phyloP scores from a whole-genome alignment of 2,888 invertebrate species.

The Leistus spinibarbis region DNA sequence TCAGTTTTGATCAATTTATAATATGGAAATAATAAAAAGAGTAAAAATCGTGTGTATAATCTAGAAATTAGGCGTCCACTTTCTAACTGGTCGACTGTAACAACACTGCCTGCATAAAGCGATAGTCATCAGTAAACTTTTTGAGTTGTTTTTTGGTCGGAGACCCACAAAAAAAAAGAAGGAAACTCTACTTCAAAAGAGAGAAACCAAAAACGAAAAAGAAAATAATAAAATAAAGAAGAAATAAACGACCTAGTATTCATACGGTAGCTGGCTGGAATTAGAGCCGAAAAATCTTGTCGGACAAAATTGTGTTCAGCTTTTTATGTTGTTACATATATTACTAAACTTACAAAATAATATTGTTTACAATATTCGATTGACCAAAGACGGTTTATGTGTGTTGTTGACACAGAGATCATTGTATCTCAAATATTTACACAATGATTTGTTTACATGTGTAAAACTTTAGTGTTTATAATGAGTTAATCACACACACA shows the following conservation, averaged over 20 bases:
- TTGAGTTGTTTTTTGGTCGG: conserved; percentile 22
- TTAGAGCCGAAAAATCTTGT: conserved; percentile 32
- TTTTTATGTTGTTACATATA: conserved; percentile 1
- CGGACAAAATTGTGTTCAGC: conserved; percentile 22
- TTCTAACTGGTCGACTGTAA: conserved; percentile 17
- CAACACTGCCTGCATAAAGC: conserved; percentile 36
- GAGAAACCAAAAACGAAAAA: conserved; percentile 28
- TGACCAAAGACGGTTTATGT: neutral
- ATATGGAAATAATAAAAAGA: neutral
- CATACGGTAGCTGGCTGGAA: conserved; percentile 34
- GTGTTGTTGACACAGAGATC: conserved; percentile 39
- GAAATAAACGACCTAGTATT: conserved; percentile 7
- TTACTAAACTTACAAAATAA: conserved; percentile 8
- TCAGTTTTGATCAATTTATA: neutral
- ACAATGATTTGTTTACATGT: conserved; percentile 39
- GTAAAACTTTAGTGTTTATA: conserved; percentile 27
- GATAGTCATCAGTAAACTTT: conserved; percentile 37
- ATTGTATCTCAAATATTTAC: conserved; percentile 39
- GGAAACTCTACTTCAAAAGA: conserved; percentile 15
- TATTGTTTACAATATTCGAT: conserved; percentile 33
- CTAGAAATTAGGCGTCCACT: conserved; percentile 27
- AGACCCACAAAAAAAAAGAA: neutral
- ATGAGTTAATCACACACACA: conserved; percentile 28
- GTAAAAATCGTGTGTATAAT: neutral
- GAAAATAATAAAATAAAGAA: conserved; percentile 3